phyloP scores from a whole-genome alignment of 2,797 vertebrate genomes.

The Macroramphosus scolopax region DNA sequence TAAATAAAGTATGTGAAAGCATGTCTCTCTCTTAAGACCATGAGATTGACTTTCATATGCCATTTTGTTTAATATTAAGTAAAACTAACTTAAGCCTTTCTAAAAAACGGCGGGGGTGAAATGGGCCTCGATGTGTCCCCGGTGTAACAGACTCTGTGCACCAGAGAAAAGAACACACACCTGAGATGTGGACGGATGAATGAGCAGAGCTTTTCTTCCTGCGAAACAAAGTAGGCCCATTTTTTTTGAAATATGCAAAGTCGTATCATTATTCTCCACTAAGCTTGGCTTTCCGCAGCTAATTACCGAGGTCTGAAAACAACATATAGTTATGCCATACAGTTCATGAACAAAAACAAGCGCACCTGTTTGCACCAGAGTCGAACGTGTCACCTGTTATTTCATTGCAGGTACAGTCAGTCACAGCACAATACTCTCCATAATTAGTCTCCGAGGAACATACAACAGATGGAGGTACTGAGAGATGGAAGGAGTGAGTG shows the following conservation, averaged over 20 bases:
- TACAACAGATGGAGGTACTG: conserved; percentile 69
- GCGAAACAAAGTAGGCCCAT: conserved; percentile 7
- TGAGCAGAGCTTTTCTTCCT: too few relatives aligned
- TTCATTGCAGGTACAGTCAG: conserved; percentile 70
- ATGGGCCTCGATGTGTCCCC: too few relatives aligned
- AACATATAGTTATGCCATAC: conserved; percentile 47
- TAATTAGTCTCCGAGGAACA: conserved; percentile 77
- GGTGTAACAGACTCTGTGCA: too few relatives aligned
- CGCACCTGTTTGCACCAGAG: conserved; percentile 64
- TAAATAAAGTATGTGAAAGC: too few relatives aligned
- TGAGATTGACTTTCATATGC: too few relatives aligned
- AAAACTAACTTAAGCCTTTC: too few relatives aligned
- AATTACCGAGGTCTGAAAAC: conserved; percentile 59
- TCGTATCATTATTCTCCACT: conserved; percentile 22
- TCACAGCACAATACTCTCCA: conserved; percentile 70
- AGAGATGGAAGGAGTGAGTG: conserved; percentile 28
- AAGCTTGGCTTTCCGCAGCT: conserved; percentile 58
- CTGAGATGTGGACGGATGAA: conserved; percentile 7
- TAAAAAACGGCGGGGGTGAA: too few relatives aligned
- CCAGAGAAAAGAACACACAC: too few relatives aligned
- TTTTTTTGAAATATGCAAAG: conserved; percentile 6
- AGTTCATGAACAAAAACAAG: conserved; percentile 56
- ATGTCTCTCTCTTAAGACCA: too few relatives aligned
- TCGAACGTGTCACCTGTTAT: conserved; percentile 65
- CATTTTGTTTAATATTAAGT: too few relatives aligned